A percentile compares a stretch with the other conserved stretches of the same genome.
phyloP scores from a whole-genome alignment of 2,888 invertebrate species.

The Dioctria rufipes region DNA sequence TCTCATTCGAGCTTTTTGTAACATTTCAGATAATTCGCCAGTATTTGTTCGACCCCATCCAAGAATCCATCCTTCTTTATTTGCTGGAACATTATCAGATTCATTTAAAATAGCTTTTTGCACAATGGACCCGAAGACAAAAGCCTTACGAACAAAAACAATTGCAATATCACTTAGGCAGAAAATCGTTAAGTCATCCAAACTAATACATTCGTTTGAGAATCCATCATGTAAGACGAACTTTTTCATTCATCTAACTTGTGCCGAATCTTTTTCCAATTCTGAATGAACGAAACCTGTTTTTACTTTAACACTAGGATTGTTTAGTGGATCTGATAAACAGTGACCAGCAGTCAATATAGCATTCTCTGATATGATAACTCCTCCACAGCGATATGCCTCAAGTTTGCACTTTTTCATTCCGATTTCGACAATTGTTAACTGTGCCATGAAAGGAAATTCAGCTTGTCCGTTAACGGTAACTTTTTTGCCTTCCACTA shows the following conservation, averaged over 20 bases:
- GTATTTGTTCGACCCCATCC: not conserved
- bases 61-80: not conserved
- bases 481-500: not conserved
- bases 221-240: not conserved
- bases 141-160: not conserved
- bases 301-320: not conserved
- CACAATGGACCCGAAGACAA: not conserved
- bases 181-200: not conserved
- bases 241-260: not conserved
- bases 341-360: slow-evolving; percentile 1
- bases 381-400: not conserved
- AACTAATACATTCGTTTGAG: not conserved
- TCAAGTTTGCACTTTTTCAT: not conserved
- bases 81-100: not conserved
- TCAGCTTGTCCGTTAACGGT: not conserved
- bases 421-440: not conserved
- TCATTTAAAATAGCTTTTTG: not conserved
- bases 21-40: not conserved
- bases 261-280: not conserved
- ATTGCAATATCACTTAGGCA: not conserved
- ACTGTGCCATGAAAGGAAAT: not conserved
- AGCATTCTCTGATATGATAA: not conserved
- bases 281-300: not conserved
- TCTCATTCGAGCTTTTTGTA: not conserved
- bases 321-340: not conserved